Conservation (phyloP, 2,888 invertebrate genomes). For the Apamea sordens region DNA sequence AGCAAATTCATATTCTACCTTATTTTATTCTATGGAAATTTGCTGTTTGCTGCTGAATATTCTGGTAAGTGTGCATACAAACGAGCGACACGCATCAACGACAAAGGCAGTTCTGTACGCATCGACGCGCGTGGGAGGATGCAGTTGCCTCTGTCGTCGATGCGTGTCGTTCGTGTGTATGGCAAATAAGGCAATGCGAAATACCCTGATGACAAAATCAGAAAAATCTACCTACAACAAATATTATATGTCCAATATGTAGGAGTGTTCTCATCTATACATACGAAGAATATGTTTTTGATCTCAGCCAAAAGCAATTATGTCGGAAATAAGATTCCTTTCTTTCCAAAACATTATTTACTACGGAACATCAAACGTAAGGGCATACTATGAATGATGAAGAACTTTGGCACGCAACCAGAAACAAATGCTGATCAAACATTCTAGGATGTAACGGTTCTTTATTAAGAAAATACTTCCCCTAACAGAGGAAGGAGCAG, state of each 20-base stretch:
- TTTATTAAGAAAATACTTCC: constrained; percentile 45
- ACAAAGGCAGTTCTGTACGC: too few species aligned
- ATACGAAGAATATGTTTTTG: not conserved
- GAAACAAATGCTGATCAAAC: constrained; percentile 37
- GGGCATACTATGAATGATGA: not conserved
- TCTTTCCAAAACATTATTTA: constrained; percentile 1
- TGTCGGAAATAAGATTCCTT: not conserved
- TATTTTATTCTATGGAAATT: not conserved
- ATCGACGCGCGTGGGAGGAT: too few species aligned
- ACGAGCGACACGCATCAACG: too few species aligned
- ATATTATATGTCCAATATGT: not conserved
- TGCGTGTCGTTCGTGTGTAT: too few species aligned
- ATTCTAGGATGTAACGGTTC: constrained; percentile 4
- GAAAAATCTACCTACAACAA: not conserved
- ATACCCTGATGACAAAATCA: not conserved
- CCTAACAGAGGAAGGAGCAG: not conserved
- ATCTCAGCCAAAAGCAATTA: not conserved
- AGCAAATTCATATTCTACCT: not conserved
- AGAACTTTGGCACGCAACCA: constrained; percentile 36
- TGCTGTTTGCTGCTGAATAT: not conserved
- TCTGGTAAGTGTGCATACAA: not conserved
- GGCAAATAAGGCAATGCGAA: not conserved
- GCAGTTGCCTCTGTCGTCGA: too few species aligned
- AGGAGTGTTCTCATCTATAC: not conserved
- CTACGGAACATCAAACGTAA: not conserved